phyloP scores from a whole-genome alignment of 2,797 vertebrate species.

The Pteropus rufus region DNA sequence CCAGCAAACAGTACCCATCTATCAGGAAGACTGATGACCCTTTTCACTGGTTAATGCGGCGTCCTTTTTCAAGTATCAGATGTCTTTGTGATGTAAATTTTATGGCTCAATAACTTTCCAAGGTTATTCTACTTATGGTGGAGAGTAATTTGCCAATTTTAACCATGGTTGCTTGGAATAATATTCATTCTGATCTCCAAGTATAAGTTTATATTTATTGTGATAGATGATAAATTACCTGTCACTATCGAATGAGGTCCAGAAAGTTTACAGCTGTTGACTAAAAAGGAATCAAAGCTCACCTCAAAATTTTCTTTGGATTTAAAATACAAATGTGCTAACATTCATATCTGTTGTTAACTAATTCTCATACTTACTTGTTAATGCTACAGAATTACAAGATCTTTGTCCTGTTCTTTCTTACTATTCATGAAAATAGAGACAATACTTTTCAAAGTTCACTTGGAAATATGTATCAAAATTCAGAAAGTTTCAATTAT shows the following conservation, averaged over 20 bases:
- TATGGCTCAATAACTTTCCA: conserved; percentile 69
- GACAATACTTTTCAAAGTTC: neutral
- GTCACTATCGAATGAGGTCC: neutral
- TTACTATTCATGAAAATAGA: neutral
- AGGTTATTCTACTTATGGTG: conserved; percentile 68
- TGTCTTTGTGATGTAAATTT: conserved; percentile 68
- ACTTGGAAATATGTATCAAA: neutral
- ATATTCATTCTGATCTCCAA: conserved; percentile 27
- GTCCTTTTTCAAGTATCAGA: conserved; percentile 66
- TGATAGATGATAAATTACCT: neutral
- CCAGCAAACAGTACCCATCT: conserved; percentile 57
- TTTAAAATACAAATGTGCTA: conserved; percentile 16
- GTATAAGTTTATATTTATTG: conserved; percentile 36
- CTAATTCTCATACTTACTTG: neutral
- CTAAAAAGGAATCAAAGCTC: neutral
- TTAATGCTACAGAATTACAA: neutral
- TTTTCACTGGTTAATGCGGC: conserved; percentile 32
- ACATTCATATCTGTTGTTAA: neutral
- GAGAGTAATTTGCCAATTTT: conserved; percentile 69
- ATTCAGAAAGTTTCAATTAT: neutral
- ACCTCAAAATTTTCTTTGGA: neutral
- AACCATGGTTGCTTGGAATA: conserved; percentile 49
- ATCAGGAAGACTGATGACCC: conserved; percentile 71
- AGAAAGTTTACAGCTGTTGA: neutral
- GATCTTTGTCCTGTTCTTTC: neutral